Conservation (phyloP, 2,888 invertebrate species). For the Dynastes maya region DNA sequence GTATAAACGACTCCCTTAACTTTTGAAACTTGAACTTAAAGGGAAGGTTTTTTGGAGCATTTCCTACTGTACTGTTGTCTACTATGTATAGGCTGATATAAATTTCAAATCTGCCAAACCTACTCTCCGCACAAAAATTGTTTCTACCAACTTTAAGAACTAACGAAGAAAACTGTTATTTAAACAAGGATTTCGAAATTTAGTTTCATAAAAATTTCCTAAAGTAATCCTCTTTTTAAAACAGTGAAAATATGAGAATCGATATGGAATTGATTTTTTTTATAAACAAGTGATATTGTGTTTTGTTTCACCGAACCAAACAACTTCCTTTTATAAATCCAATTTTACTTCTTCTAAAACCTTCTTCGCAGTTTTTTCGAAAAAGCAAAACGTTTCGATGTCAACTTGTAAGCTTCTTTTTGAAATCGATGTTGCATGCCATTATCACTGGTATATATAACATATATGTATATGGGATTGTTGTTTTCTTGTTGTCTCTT, state of each 20-base stretch:
- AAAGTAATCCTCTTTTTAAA: constrained; percentile 20
- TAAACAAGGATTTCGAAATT: background rate
- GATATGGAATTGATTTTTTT: constrained; percentile 33
- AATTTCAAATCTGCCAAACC: too few species aligned
- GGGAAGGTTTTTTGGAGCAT: background rate
- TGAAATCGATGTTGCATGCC: constrained; percentile 68
- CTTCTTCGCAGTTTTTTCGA: background rate
- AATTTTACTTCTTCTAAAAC: background rate
- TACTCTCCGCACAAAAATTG: too few species aligned
- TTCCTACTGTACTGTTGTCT: too few species aligned
- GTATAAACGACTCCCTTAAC: background rate
- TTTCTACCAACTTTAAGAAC: too few species aligned
- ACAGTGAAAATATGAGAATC: constrained; percentile 45
- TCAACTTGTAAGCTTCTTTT: constrained; percentile 57
- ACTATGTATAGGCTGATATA: too few species aligned
- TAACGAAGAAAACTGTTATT: too few species aligned
- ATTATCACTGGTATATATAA: constrained; percentile 56
- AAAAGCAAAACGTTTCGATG: constrained; percentile 4
- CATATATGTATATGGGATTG: constrained; percentile 65
- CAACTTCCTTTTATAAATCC: too few species aligned
- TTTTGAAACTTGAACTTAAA: background rate
- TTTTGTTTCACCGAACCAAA: too few species aligned
- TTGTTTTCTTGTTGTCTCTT: constrained; percentile 68
- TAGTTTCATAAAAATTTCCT: background rate
- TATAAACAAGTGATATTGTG: background rate